Percentiles rank a stretch among this genome's conserved stretches.
Conservation (phyloP, 2,113 vertebrate species). For the Bufo gargarizans region DNA sequence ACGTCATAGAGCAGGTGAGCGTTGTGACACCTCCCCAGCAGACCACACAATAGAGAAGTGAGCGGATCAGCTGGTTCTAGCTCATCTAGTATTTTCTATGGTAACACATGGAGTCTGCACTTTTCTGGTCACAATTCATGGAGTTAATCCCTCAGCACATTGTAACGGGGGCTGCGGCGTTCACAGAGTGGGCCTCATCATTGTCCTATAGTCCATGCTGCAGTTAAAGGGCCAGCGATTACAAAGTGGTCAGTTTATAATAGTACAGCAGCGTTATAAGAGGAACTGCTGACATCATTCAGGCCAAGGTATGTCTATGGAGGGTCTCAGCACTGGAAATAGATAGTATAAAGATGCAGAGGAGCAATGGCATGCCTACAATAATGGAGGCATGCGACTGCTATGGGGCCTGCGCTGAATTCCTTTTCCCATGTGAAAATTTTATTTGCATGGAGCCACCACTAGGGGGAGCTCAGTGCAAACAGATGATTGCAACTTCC, state of each 20-base stretch:
- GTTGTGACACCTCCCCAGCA: not conserved
- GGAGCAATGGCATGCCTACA: too few relatives aligned
- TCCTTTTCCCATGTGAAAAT: too few relatives aligned
- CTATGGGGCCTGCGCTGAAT: too few relatives aligned
- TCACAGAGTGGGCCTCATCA: not conserved
- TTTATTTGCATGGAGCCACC: too few relatives aligned
- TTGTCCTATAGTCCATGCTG: not conserved
- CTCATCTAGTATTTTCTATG: not conserved
- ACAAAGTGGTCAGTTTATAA: not conserved
- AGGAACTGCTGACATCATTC: not conserved
- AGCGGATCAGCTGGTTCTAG: not conserved
- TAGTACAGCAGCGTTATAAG: not conserved
- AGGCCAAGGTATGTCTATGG: not conserved
- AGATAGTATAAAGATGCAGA: too few relatives aligned
- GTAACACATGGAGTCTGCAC: slow-evolving; percentile 17
- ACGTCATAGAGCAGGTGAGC: too few relatives aligned
- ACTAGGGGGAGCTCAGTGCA: too few relatives aligned
- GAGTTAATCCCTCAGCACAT: not conserved
- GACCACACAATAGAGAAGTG: not conserved
- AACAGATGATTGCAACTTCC: too few relatives aligned
- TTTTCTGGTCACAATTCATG: slow-evolving; percentile 3
- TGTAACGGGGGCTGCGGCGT: not conserved
- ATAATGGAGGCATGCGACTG: too few relatives aligned
- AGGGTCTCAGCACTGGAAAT: not conserved
- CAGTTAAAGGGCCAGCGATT: not conserved